These are phyloP conservation scores for Odontomachus brunneus DNA, from an alignment of 1,140 invertebrate genomes.

Conservation along the genomic window DNA sequence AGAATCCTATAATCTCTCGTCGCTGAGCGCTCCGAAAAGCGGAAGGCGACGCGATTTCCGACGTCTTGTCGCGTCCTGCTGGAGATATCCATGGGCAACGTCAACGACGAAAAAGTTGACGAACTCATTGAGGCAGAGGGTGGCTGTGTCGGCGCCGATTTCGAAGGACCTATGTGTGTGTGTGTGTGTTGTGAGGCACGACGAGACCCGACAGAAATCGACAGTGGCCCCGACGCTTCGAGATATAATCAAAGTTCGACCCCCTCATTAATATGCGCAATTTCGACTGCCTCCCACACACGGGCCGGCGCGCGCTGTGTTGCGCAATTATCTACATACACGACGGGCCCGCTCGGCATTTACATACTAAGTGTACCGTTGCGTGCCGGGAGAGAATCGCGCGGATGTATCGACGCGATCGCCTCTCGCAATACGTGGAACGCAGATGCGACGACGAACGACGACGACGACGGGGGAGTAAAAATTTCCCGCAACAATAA, in stretches of 20 bases:
- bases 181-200: no score
- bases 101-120: no score
- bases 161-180: no score
- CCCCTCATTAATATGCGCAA: conserved; percentile 74
- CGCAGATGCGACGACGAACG: conserved; percentile 66
- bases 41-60: conserved; percentile 41
- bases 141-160: no score
- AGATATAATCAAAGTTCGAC: conserved; percentile 68
- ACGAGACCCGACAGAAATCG: conserved; percentile 56
- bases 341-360: conserved; percentile 52
- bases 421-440: conserved; percentile 39
- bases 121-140: no score
- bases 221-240: conserved; percentile 52
- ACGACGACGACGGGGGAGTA: not conserved
- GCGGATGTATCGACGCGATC: conserved; percentile 70
- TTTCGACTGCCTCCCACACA: conserved; percentile 72
- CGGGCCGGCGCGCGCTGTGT: conserved; percentile 17
- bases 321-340: conserved; percentile 72
- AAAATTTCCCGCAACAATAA: conserved; percentile 11
- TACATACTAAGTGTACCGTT: conserved; percentile 74
- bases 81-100: no score
- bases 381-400: conserved; percentile 70
- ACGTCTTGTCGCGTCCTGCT: not conserved
- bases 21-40: not conserved
- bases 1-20: conserved; percentile 49